Base-by-base conservation (phyloP, 2,113 vertebrate genomes). In the Arenaria interpres region DNA sequence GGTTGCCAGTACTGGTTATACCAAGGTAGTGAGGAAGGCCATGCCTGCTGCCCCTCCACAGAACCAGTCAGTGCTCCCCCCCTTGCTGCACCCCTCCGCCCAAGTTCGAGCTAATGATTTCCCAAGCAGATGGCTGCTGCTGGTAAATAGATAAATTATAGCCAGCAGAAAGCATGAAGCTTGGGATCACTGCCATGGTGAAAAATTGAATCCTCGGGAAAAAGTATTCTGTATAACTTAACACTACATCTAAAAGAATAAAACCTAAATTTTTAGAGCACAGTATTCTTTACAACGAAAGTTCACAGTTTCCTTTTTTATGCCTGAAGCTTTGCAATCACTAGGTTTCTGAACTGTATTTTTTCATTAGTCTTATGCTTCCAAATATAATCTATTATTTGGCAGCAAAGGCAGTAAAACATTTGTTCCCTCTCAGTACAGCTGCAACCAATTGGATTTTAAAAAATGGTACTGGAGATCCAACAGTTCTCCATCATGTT, bases 311-410 rank as follows among this genome's bases (percentile, higher is more conserved):
- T 76, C 56, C 82, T 96, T 95, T 85, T 92, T 94, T 54, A 8
- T n/a, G 64, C 88, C 91, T 95, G 90, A 95, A 97, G 88, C 89
- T 95, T 93, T 94, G 79, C 87, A 97, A 93, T 95, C 91, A 48
- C 63, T 94, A 72, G 60, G 56, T 86, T 97, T 97, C 64, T 97
- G 71, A 96, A 80, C 86, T 97, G 89, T 95, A 74, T 96, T 97
- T 97, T 94, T 92, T 88, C 93, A 95, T 96, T 96, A 97, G 57
- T 56, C 30, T 94, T 95, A 89, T 85, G 84, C 90, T 98, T 98
- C 96, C 97, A 97, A 96, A 97, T 97, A 95, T 95, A 97, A 97
- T 97, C 93, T 97, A 96, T 92, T 97, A 96, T 92, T 97, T 98
- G 97, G 97, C 96, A 98, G 90, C 80, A 96, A 79, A 96, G 82